phyloP scores from a whole-genome alignment of 2,888 invertebrate genomes.

The Apomyelois bistriatella region DNA sequence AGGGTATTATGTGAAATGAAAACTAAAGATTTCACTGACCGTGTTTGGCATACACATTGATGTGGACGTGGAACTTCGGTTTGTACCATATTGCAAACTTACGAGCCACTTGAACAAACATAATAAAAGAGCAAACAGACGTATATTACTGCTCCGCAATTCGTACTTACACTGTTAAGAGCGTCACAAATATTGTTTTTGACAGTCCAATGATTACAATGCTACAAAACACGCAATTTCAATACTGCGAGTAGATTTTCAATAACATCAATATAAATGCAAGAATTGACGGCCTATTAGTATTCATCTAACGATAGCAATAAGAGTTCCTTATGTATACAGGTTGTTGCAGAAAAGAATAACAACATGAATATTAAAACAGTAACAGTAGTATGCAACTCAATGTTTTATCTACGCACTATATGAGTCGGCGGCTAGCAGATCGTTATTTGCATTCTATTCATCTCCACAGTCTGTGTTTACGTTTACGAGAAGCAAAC shows the following conservation, averaged over 20 bases:
- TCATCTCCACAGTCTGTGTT: slow-evolving; percentile 27
- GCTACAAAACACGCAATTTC: slow-evolving; percentile 14
- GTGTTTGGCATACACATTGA: slow-evolving; percentile 31
- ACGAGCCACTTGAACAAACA: slow-evolving; percentile 48
- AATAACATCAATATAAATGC: slow-evolving; percentile 23
- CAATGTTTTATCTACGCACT: slow-evolving; percentile 24
- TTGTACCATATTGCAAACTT: slow-evolving; percentile 21
- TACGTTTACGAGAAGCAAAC: slow-evolving; percentile 31
- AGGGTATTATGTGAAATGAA: slow-evolving; percentile 32
- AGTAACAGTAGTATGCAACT: slow-evolving; percentile 32
- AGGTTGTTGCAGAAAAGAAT: slow-evolving; percentile 39
- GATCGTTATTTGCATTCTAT: slow-evolving; percentile 17
- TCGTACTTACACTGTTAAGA: slow-evolving; percentile 19
- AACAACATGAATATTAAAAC: slow-evolving; percentile 37
- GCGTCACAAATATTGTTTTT: slow-evolving; percentile 15
- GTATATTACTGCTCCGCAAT: slow-evolving; percentile 29
- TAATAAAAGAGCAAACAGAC: slow-evolving; percentile 54
- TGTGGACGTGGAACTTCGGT: slow-evolving; percentile 32
- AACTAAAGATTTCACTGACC: slow-evolving; percentile 42
- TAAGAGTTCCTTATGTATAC: slow-evolving; percentile 52
- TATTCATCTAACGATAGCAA: slow-evolving; percentile 41
- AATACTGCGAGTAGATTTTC: slow-evolving; percentile 11
- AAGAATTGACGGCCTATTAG: slow-evolving; percentile 34
- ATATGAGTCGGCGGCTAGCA: slow-evolving; percentile 5
- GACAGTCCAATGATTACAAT: slow-evolving; percentile 14